These are phyloP conservation scores for Leucoma salicis DNA, from an alignment of 2,888 invertebrate genomes.

Conservation along the genomic window DNA sequence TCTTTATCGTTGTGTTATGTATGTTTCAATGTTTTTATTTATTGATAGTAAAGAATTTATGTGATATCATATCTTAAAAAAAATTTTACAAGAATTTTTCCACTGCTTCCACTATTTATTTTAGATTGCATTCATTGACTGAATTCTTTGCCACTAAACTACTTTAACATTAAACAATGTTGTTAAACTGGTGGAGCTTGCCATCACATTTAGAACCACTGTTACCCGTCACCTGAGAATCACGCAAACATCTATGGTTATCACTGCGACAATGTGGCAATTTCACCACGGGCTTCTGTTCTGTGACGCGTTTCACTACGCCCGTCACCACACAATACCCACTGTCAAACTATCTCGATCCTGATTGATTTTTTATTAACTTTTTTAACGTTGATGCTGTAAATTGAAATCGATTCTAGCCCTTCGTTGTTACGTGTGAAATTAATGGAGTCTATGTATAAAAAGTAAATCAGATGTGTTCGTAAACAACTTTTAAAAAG, in stretches of 20 bases:
- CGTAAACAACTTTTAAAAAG: constrained; percentile 30
- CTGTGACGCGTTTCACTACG: constrained; percentile 66
- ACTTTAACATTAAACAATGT: too few relatives aligned
- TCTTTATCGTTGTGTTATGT: too few relatives aligned
- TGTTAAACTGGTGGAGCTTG: too few relatives aligned
- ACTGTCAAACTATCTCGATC: constrained; percentile 70
- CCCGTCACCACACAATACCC: constrained; percentile 65
- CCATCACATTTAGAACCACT: constrained; percentile 46
- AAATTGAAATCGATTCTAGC: constrained; percentile 71
- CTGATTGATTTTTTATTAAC: constrained; percentile 76
- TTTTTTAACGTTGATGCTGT: constrained; percentile 53
- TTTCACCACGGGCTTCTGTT: constrained; percentile 67
- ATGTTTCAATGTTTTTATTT: too few relatives aligned
- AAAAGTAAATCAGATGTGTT: constrained; percentile 17
- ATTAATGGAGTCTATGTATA: constrained; percentile 36
- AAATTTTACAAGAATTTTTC: too few relatives aligned
- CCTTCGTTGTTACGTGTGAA: constrained; percentile 54
- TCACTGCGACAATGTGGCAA: constrained; percentile 62
- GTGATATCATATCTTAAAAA: too few relatives aligned
- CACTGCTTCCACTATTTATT: too few relatives aligned
- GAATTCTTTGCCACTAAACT: too few relatives aligned
- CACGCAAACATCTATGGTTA: constrained; percentile 53
- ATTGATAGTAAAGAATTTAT: too few relatives aligned
- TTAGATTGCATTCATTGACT: too few relatives aligned
- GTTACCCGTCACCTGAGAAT: constrained; percentile 40